A percentile compares a stretch with the other conserved stretches of the same genome.
phyloP scores from a whole-genome alignment of 1,140 invertebrate genomes.

The Caenorhabditis tropicalis region DNA sequence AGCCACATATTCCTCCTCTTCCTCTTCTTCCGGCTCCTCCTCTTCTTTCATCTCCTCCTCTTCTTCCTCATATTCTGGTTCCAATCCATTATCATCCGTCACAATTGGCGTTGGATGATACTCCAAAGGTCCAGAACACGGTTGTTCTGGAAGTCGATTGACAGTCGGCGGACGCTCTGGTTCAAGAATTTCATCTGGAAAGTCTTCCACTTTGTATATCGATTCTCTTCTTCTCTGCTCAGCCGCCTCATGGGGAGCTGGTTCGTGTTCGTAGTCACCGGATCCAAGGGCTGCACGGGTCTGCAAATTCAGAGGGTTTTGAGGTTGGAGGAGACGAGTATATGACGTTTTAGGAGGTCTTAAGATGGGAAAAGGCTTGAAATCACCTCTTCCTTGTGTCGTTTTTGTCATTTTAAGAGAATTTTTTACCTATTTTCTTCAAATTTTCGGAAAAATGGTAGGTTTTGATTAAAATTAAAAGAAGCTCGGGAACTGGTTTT shows the following conservation, averaged over 20 bases:
- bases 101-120: neutral
- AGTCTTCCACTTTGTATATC: neutral
- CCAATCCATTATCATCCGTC: neutral
- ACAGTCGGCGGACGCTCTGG: neutral
- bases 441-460: too few relatives aligned
- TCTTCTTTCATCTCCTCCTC: conserved; percentile 23
- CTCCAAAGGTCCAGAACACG: neutral
- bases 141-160: conserved; percentile 27
- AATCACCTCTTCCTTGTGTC: too few relatives aligned
- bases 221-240: neutral
- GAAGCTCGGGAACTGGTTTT: too few relatives aligned
- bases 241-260: too few relatives aligned
- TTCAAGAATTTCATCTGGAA: conserved; percentile 6
- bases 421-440: too few relatives aligned
- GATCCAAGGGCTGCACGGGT: neutral
- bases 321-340: too few relatives aligned
- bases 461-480: too few relatives aligned
- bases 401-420: too few relatives aligned
- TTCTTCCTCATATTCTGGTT: conserved; percentile 18
- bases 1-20: conserved; percentile 19
- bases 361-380: too few relatives aligned
- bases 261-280: conserved; percentile 10
- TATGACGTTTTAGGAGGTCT: too few relatives aligned
- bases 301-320: neutral
- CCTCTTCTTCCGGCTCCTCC: neutral